Evolutionary conservation across 2,113 vertebrate genomes (phyloP).

Genomic region (Heterocephalus glaber): DNA sequence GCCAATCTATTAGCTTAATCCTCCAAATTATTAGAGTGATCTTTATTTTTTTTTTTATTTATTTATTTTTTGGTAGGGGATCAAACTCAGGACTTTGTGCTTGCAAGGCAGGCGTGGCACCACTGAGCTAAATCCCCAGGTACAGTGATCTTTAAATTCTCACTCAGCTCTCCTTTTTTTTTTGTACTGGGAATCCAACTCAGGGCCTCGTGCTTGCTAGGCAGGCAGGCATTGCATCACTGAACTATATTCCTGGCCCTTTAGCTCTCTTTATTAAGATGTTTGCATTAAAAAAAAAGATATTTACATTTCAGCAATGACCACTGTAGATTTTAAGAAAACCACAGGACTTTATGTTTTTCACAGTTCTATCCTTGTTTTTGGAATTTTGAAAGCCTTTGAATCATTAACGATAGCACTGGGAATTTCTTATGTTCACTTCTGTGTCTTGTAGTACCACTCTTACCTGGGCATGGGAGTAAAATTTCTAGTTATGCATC

Average conservation of each 20-base stretch:
- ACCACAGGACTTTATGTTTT: background rate
- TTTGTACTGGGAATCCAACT: too few relatives aligned
- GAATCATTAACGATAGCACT: background rate
- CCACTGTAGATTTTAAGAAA: background rate
- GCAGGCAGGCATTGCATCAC: too few relatives aligned
- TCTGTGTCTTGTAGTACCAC: background rate
- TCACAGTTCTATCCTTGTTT: background rate
- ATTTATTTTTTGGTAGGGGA: too few relatives aligned
- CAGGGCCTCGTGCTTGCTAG: too few relatives aligned
- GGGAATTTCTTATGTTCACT: background rate
- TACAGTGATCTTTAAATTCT: background rate
- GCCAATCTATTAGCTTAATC: background rate
- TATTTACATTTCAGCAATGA: constrained; percentile 19
- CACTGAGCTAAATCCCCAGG: too few relatives aligned
- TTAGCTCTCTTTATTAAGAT: background rate
- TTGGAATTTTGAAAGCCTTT: background rate
- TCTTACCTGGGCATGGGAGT: background rate
- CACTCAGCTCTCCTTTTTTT: background rate
- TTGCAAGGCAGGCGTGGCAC: too few relatives aligned
- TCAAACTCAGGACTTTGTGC: too few relatives aligned
- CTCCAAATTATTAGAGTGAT: background rate
- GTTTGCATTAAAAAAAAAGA: background rate
- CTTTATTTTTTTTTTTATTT: background rate
- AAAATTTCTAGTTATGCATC: background rate
- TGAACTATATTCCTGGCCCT: too few relatives aligned